phyloP scores from a whole-genome alignment of 92 coral and sea anemone genomes.

The Phenganax marumi region DNA sequence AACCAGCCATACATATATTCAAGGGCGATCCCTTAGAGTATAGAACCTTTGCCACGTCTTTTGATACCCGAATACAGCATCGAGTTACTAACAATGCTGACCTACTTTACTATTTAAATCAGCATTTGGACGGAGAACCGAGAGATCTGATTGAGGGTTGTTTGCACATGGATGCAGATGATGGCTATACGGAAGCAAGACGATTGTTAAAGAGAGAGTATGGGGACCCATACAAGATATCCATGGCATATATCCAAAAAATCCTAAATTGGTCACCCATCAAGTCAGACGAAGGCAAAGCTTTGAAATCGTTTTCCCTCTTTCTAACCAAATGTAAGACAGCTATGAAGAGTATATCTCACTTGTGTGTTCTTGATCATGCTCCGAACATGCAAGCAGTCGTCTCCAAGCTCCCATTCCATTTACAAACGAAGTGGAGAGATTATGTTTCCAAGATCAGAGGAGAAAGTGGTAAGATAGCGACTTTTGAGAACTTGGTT shows the following conservation, averaged over 20 bases:
- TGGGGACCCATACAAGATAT: constrained; percentile 66
- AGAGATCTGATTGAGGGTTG: constrained; percentile 65
- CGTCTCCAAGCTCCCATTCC: constrained; percentile 50
- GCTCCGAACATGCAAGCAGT: constrained; percentile 61
- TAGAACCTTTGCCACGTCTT: constrained; percentile 61
- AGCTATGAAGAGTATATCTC: constrained; percentile 61
- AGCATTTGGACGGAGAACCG: constrained; percentile 58
- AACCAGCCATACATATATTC: constrained; percentile 52
- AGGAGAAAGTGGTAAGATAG: constrained; percentile 9
- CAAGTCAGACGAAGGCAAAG: constrained; percentile 56
- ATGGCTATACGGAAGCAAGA: constrained; percentile 60
- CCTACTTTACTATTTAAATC: constrained; percentile 59
- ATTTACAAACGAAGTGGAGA: constrained; percentile 56
- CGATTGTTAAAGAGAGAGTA: constrained; percentile 53
- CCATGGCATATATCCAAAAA: constrained; percentile 54
- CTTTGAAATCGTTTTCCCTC: constrained; percentile 55
- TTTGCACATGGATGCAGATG: constrained; percentile 55
- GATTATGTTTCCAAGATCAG: constrained; percentile 48
- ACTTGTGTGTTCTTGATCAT: constrained; percentile 65
- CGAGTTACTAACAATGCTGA: constrained; percentile 47
- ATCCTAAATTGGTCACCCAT: constrained; percentile 56
- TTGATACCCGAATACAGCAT: constrained; percentile 54
- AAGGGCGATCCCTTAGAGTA: constrained; percentile 59
- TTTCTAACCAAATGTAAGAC: constrained; percentile 60
- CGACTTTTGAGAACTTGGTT: constrained; percentile 42